Evolutionary conservation across 2,797 vertebrate genomes (phyloP).

Genomic region (Rhinophrynus dorsalis): DNA sequence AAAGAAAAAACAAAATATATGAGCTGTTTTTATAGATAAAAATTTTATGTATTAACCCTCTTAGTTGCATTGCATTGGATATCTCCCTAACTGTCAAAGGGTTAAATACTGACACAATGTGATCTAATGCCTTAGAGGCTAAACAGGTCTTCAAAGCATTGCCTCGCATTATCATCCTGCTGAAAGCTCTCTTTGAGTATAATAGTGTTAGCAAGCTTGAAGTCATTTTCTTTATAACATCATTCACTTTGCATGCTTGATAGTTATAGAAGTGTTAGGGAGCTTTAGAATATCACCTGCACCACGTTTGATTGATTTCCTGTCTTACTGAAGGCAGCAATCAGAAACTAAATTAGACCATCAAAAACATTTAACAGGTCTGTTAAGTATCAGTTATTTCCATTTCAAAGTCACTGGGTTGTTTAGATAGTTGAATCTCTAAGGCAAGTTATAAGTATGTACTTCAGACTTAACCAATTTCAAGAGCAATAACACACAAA

Average conservation of each 20-base stretch:
- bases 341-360: slow-evolving; percentile 19
- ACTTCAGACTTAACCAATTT: slow-evolving; percentile 53
- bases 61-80: no score
- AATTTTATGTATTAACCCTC: no score
- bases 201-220: background rate
- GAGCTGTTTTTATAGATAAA: no score
- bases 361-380: slow-evolving; percentile 48
- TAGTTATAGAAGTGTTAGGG: slow-evolving; percentile 15
- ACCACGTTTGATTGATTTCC: slow-evolving; percentile 5
- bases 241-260: slow-evolving; percentile 1
- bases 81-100: no score
- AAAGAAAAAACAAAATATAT: no score
- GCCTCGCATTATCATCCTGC: no score
- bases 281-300: slow-evolving; percentile 26
- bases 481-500: slow-evolving; percentile 51
- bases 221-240: background rate
- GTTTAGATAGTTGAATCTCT: slow-evolving; percentile 62
- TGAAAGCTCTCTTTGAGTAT: slow-evolving; percentile 3
- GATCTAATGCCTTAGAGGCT: no score
- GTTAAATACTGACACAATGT: no score
- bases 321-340: background rate
- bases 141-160: no score
- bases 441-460: slow-evolving; percentile 60
- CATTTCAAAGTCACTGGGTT: slow-evolving; percentile 67
- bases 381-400: slow-evolving; percentile 61